Conservation (phyloP, 2,888 invertebrate species). For the Phragmatobia fuliginosa region DNA sequence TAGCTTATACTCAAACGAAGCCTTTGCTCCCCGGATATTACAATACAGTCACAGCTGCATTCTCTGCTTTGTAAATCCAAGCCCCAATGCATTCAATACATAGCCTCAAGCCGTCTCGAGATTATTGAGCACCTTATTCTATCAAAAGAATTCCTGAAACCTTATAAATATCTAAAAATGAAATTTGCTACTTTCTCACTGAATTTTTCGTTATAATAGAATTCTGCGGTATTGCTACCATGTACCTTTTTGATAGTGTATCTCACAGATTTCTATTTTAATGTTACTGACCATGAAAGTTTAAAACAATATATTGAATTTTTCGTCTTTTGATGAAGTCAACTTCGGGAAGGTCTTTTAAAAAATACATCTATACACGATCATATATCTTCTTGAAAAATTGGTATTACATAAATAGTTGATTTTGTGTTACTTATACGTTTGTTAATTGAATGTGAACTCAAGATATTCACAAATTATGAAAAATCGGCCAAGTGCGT, state of each 20-base stretch:
- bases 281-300: too few relatives aligned
- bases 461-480: too few relatives aligned
- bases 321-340: neutral
- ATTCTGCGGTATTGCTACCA: too few relatives aligned
- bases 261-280: too few relatives aligned
- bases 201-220: neutral
- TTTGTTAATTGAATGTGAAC: too few relatives aligned
- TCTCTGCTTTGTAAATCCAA: conserved; percentile 16
- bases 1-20: neutral
- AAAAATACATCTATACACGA: neutral
- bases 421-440: too few relatives aligned
- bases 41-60: conserved; percentile 14
- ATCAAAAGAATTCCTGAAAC: conserved; percentile 9
- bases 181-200: neutral
- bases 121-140: conserved; percentile 17
- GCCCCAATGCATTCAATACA: conserved; percentile 10
- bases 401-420: too few relatives aligned
- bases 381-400: too few relatives aligned
- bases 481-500: too few relatives aligned
- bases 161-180: conserved; percentile 5
- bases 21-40: conserved; percentile 9
- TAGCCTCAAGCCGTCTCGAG: conserved; percentile 5
- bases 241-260: too few relatives aligned
- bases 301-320: too few relatives aligned
- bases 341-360: neutral